Evolutionary conservation across 2,888 invertebrate genomes (phyloP).

Genomic region (Hoplodrina ambigua): DNA sequence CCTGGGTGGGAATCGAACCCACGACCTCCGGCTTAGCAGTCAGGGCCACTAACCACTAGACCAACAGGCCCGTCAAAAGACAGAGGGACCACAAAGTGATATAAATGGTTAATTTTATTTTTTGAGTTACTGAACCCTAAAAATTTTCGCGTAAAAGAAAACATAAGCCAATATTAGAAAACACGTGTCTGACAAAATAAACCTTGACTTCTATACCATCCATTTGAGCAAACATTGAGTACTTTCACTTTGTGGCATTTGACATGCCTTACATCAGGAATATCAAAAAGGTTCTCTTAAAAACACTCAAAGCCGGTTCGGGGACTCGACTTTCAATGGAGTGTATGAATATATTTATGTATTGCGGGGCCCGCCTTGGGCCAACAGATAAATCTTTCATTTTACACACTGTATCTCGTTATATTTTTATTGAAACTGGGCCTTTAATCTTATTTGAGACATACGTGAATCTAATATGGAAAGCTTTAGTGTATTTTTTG

Average conservation of each 20-base stretch:
- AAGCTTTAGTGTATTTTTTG: constrained; percentile 9
- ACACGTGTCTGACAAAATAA: constrained; percentile 8
- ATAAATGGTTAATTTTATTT: too few relatives aligned
- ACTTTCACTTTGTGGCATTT: constrained; percentile 68
- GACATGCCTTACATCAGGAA: constrained; percentile 70
- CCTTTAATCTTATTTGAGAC: constrained; percentile 72
- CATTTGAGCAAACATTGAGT: constrained; percentile 49
- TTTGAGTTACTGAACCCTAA: too few relatives aligned
- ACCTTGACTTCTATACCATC: constrained; percentile 19
- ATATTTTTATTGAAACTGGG: constrained; percentile 79
- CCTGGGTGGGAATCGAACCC: too few relatives aligned
- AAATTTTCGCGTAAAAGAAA: neutral
- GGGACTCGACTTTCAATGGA: constrained; percentile 80
- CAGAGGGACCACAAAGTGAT: too few relatives aligned
- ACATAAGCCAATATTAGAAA: constrained; percentile 24
- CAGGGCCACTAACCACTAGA: too few relatives aligned
- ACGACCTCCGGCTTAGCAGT: too few relatives aligned
- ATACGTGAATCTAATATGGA: constrained; percentile 51
- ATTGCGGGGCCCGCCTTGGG: constrained; percentile 69
- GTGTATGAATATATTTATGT: constrained; percentile 84
- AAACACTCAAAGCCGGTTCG: constrained; percentile 79
- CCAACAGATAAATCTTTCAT: constrained; percentile 82
- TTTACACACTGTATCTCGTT: constrained; percentile 80
- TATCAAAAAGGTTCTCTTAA: constrained; percentile 79
- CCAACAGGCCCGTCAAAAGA: too few relatives aligned